These are phyloP conservation scores for Asbolus verrucosus DNA, from an alignment of 1,140 invertebrate species.

Conservation along the genomic window DNA sequence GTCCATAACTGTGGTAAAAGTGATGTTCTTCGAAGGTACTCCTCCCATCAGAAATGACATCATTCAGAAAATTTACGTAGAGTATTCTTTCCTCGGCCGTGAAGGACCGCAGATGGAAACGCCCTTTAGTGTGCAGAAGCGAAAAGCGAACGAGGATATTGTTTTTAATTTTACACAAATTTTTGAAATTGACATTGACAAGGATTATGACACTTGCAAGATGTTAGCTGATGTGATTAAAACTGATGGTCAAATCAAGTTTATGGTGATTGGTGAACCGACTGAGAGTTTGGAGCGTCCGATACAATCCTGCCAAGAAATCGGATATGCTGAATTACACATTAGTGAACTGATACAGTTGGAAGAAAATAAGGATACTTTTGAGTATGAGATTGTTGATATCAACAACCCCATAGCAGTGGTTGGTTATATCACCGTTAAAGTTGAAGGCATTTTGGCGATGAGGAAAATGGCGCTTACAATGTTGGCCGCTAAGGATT, in stretches of 20 bases:
- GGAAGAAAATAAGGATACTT: slow-evolving; percentile 25
- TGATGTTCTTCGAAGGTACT: slow-evolving; percentile 43
- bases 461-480: slow-evolving; percentile 51
- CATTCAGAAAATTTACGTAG: slow-evolving; percentile 48
- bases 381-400: slow-evolving; percentile 40
- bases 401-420: background rate
- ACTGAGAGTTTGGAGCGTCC: slow-evolving; percentile 33
- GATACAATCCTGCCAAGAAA: slow-evolving; percentile 45
- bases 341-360: slow-evolving; percentile 50
- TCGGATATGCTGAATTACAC: slow-evolving; percentile 41
- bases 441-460: slow-evolving; percentile 48
- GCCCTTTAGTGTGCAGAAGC: slow-evolving; percentile 39
- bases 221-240: slow-evolving; percentile 47
- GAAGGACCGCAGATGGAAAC: slow-evolving; percentile 50
- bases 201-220: slow-evolving; percentile 32
- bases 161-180: slow-evolving; percentile 46
- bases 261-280: slow-evolving; percentile 53
- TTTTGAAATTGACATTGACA: slow-evolving; percentile 45
- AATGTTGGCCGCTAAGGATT: slow-evolving; percentile 46
- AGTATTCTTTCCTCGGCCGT: slow-evolving; percentile 49
- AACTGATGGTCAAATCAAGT: slow-evolving; percentile 46
- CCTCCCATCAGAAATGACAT: slow-evolving; percentile 32
- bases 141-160: slow-evolving; percentile 7
- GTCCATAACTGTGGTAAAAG: slow-evolving; percentile 43
- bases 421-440: slow-evolving; percentile 48